Conservation (phyloP, 2,888 invertebrate species). For the Muschampia plurimacula region DNA sequence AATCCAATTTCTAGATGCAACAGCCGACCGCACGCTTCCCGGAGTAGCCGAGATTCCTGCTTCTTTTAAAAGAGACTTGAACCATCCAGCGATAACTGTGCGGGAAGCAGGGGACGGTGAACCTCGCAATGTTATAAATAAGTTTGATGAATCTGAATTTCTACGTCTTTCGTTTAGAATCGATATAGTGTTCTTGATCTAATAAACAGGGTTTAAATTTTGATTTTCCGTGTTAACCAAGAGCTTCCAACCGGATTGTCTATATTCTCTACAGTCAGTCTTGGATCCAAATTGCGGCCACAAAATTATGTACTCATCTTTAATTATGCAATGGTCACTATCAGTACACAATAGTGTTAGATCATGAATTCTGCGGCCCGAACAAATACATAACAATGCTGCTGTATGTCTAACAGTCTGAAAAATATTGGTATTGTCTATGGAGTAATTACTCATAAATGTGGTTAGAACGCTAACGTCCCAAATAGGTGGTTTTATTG, state of each 20-base stretch:
- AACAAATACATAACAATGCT: slow-evolving; percentile 2
- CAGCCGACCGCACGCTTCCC: slow-evolving; percentile 1
- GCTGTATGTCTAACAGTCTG: slow-evolving; percentile 2
- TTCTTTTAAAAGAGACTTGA: background rate
- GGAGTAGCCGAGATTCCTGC: background rate
- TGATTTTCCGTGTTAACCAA: slow-evolving; percentile 1
- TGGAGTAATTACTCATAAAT: background rate
- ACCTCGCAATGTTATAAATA: background rate
- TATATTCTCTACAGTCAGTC: background rate
- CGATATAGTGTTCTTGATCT: background rate
- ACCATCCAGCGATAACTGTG: slow-evolving; percentile 6
- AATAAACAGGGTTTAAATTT: slow-evolving; percentile 1
- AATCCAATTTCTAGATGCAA: background rate
- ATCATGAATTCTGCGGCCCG: background rate
- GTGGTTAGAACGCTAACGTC: background rate
- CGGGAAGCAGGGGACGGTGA: background rate
- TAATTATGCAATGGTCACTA: background rate
- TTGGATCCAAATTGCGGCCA: slow-evolving; percentile 3
- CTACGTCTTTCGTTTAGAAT: background rate
- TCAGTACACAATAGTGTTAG: slow-evolving; percentile 1
- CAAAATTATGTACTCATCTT: background rate
- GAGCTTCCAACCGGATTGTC: background rate
- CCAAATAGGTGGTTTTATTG: background rate
- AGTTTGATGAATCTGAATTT: background rate
- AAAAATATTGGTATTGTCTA: background rate